Evolutionary conservation across 2,113 vertebrate genomes (phyloP).

Genomic region (Hyaena hyaena): DNA sequence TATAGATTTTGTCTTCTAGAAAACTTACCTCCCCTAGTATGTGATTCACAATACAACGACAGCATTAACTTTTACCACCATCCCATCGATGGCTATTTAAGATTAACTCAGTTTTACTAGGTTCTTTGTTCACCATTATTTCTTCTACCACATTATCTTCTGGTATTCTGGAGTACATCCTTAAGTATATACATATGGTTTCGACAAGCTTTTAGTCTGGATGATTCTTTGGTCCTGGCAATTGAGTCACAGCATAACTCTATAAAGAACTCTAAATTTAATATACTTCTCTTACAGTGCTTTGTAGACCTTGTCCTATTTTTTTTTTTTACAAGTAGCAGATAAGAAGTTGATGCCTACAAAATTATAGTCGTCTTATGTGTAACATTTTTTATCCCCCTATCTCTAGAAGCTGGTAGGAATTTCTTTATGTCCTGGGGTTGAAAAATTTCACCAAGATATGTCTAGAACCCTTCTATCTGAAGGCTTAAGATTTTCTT

Average conservation of each 20-base stretch:
- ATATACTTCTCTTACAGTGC: not conserved
- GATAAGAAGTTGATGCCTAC: not conserved
- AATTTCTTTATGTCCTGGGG: not conserved
- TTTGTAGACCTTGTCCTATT: not conserved
- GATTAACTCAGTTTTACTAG: slow-evolving; percentile 23
- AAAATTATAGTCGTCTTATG: not conserved
- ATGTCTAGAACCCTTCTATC: not conserved
- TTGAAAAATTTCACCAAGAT: not conserved
- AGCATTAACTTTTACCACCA: not conserved
- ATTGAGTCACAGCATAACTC: not conserved
- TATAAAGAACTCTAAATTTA: slow-evolving; percentile 40
- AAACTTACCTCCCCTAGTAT: not conserved
- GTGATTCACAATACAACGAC: not conserved
- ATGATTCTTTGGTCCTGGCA: not conserved
- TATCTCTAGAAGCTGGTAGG: not conserved
- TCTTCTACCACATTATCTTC: not conserved
- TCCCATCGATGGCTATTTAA: not conserved
- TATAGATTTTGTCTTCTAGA: slow-evolving; percentile 20
- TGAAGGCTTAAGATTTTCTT: not conserved
- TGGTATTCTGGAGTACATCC: not conserved
- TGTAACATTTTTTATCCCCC: not conserved
- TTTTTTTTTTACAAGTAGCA: not conserved
- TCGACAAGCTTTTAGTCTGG: not conserved
- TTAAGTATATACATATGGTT: not conserved
- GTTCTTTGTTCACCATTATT: not conserved